These are phyloP conservation scores for Epizoanthus stellaris DNA, from an alignment of 92 coral and sea anemone genomes.

Conservation along the genomic window DNA sequence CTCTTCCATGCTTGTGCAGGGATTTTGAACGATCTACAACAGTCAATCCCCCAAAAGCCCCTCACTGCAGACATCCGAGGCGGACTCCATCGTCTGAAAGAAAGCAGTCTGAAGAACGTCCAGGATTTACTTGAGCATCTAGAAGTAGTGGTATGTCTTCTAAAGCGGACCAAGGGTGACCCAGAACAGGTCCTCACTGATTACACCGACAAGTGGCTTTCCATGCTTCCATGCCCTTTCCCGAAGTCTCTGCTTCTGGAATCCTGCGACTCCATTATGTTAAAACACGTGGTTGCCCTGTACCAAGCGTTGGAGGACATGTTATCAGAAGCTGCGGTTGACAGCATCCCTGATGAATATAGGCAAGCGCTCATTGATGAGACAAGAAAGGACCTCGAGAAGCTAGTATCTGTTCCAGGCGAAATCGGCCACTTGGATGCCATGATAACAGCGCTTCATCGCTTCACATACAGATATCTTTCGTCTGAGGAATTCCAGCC, in stretches of 20 bases:
- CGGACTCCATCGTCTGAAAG: slow-evolving; percentile 64
- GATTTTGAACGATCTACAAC: slow-evolving; percentile 78
- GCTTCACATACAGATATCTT: slow-evolving; percentile 92
- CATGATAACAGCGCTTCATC: slow-evolving; percentile 76
- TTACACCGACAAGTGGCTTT: slow-evolving; percentile 81
- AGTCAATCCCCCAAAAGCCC: slow-evolving; percentile 75
- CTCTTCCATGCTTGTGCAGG: slow-evolving; percentile 91
- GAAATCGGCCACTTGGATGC: slow-evolving; percentile 52
- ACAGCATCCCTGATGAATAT: slow-evolving; percentile 71
- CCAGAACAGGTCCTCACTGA: slow-evolving; percentile 72
- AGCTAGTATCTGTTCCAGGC: slow-evolving; percentile 19
- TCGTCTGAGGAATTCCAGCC: slow-evolving; percentile 78
- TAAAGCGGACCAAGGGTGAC: slow-evolving; percentile 76
- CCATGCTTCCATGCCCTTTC: slow-evolving; percentile 79
- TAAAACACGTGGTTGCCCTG: slow-evolving; percentile 86
- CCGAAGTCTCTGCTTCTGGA: slow-evolving; percentile 79
- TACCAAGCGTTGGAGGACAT: slow-evolving; percentile 92
- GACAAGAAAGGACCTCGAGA: slow-evolving; percentile 30
- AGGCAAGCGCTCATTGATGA: slow-evolving; percentile 53
- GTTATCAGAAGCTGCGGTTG: slow-evolving; percentile 81
- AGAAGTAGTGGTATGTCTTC: slow-evolving; percentile 90
- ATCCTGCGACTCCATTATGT: slow-evolving; percentile 74
- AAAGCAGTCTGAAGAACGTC: slow-evolving; percentile 67
- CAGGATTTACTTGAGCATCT: slow-evolving; percentile 84
- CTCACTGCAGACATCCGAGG: slow-evolving; percentile 71